Base-by-base conservation (phyloP, 2,113 vertebrate species). In the Butorides virescens region DNA sequence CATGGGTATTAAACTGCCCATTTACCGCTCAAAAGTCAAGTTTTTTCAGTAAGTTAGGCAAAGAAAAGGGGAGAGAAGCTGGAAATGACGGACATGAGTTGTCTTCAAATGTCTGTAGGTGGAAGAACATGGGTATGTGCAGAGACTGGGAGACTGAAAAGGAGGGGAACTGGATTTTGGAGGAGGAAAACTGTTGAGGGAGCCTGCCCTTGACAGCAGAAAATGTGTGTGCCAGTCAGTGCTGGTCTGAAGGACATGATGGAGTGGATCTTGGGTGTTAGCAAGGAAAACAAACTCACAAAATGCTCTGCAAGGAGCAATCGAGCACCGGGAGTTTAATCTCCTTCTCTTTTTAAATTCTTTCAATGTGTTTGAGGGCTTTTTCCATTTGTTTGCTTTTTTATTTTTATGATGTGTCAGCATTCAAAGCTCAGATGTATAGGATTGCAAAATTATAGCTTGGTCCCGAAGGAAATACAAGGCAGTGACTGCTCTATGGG, bases 401-500 rank as follows among this genome's bases (percentile, higher is more conserved):
- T 52, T 18, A 68, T 75, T 86, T 94, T 92, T 74, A 73, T 80
- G 58, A 73, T 66, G 25, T 68, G 37, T 70, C 67, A 56, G 39
- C 55, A 81, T 84, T 89, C 79, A 84, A 70, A 88, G n/a, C 79
- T 88, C 92, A 73, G 90, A 88, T 70, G 13, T 94, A 50, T 61
- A 53, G 65, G 56, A 76, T 21, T 71, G 49, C 58, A 47, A 91
- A 75, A 77, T 42, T 73, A 87, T 32, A 84, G 75, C 84, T 85
- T 84, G 63, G 29, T 90, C 92, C 74, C 83, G 79, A 79, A 91
- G 76, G 75, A 86, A 86, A 92, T 47, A 42, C 29, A 25, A 79
- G n/a, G 22, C 83, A 30, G 53, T 5, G 39, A 50, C 34, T 73
- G 18, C 32, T 85, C 61, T 58, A 36, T 39, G 13, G 62, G 59